These are phyloP conservation scores for Pandemis heparana DNA, from an alignment of 2,888 invertebrate genomes.

Conservation along the genomic window DNA sequence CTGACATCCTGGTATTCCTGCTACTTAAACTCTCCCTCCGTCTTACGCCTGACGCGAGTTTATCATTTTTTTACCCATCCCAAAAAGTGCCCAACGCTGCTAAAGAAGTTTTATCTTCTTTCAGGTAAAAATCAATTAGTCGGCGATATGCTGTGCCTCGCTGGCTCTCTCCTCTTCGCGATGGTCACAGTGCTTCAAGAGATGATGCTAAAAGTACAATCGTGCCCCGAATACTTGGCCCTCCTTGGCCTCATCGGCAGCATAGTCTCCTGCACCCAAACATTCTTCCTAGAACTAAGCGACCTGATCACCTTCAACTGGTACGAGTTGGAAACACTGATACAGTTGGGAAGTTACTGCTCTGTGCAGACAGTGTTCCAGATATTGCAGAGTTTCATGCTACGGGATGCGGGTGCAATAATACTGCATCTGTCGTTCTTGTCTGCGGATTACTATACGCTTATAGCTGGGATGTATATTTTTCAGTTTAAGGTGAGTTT, in stretches of 20 bases:
- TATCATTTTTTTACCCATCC: no score
- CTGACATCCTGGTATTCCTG: no score
- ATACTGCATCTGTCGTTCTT: conserved; percentile 92
- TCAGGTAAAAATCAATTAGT: conserved; percentile 92
- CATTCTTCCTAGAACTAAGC: conserved; percentile 91
- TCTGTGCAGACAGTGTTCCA: conserved; percentile 91
- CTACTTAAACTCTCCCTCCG: no score
- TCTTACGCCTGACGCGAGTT: no score
- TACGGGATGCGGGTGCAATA: conserved; percentile 92
- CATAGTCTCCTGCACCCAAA: conserved; percentile 91
- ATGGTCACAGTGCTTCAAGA: conserved; percentile 93
- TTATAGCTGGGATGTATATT: conserved; percentile 91
- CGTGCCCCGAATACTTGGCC: conserved; percentile 92
- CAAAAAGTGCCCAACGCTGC: no score
- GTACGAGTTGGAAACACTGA: conserved; percentile 88
- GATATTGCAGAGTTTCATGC: conserved; percentile 90
- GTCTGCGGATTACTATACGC: conserved; percentile 94
- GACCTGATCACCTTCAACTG: conserved; percentile 89
- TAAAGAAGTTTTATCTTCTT: no score
- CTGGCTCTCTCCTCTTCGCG: conserved; percentile 92
- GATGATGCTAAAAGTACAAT: conserved; percentile 91
- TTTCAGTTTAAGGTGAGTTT: conserved; percentile 91
- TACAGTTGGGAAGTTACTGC: conserved; percentile 87
- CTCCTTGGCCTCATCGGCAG: conserved; percentile 93
- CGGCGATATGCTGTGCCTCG: conserved; percentile 93